Conservation (phyloP, 2,797 vertebrate species). For the Orientallactaga sibirica region DNA sequence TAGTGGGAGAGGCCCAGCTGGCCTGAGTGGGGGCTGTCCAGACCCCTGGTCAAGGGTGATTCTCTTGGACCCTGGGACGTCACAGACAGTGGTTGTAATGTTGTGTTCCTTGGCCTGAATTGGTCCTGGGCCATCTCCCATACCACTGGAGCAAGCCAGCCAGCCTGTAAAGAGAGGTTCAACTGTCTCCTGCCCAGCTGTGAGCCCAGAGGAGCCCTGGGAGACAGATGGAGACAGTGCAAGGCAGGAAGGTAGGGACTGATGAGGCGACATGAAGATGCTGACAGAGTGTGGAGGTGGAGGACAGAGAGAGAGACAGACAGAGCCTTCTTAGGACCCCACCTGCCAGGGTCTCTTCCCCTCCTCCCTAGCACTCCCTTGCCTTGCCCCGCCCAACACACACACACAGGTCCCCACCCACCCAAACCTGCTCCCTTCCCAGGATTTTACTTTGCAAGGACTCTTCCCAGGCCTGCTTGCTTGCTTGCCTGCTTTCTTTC, state of each 20-base stretch:
- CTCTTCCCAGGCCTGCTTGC: background rate
- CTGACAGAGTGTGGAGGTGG: background rate
- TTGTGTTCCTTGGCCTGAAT: background rate
- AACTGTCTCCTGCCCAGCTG: background rate
- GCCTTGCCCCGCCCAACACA: background rate
- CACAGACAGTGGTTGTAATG: background rate
- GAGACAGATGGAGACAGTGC: background rate
- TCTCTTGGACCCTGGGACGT: background rate
- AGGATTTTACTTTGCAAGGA: background rate
- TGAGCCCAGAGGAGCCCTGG: background rate
- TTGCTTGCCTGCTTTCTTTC: no score
- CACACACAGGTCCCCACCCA: no score
- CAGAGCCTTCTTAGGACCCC: background rate
- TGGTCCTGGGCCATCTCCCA: background rate
- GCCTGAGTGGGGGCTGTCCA: background rate
- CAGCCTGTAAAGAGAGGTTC: background rate
- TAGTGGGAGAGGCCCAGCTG: background rate
- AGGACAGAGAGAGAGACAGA: no score
- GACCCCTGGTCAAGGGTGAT: background rate
- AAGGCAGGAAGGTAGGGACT: background rate
- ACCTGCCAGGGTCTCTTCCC: background rate
- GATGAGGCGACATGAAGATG: background rate
- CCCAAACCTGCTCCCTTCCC: background rate
- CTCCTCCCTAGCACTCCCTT: background rate
- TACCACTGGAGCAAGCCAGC: background rate